A percentile compares a stretch with the other conserved stretches of the same genome.
Evolutionary conservation across 2,113 vertebrate species (phyloP).

Genomic region (Australoheros scitulus): DNA sequence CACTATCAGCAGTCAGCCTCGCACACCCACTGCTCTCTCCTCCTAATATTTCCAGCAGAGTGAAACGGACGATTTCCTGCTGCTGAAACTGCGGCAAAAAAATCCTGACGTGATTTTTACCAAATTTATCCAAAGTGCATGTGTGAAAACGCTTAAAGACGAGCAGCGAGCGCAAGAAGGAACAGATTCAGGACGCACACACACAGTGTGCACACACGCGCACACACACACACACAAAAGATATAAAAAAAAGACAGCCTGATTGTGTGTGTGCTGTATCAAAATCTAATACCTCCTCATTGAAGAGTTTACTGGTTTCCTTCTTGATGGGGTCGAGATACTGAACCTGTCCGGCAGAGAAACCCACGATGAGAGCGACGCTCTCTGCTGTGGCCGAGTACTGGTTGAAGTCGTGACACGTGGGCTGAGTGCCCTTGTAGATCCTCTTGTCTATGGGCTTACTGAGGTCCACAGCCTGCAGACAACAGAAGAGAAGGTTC

Average conservation of each 20-base stretch:
- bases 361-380: conserved; percentile 89
- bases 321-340: conserved; percentile 93
- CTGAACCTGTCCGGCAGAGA: conserved; percentile 92
- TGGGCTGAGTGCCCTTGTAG: conserved; percentile 93
- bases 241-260: not conserved
- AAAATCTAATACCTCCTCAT: conserved; percentile 86
- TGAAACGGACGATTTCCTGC: no score
- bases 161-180: not conserved
- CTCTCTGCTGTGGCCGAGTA: conserved; percentile 87
- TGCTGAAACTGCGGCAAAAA: no score
- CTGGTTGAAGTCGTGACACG: conserved; percentile 95
- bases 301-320: conserved; percentile 91
- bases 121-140: not conserved
- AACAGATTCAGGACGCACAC: not conserved
- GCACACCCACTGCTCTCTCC: no score
- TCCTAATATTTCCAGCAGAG: no score
- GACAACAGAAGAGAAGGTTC: not conserved
- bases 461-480: conserved; percentile 89
- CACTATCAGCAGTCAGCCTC: no score
- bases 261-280: no score
- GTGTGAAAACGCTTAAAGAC: not conserved
- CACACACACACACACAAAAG: not conserved
- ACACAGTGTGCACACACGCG: not conserved
- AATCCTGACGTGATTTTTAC: no score
- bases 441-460: conserved; percentile 93